Evolutionary conservation across 2,797 vertebrate species (phyloP).

Genomic region (Merluccius polli): DNA sequence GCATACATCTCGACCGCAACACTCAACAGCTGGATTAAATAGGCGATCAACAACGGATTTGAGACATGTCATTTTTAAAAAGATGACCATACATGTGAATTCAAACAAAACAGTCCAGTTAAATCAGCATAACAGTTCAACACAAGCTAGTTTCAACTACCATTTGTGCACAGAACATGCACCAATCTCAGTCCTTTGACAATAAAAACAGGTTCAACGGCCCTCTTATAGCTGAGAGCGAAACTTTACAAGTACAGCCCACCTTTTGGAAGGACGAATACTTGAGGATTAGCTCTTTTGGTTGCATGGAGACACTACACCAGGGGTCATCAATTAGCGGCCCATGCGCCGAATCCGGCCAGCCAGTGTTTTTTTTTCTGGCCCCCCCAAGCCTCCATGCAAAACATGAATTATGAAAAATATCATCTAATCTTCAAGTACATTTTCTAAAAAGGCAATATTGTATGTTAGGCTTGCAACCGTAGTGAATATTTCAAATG

Average conservation of each 20-base stretch:
- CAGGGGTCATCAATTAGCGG: too few relatives aligned
- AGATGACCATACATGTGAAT: not conserved
- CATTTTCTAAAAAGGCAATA: too few relatives aligned
- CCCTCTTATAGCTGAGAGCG: slow-evolving; percentile 21
- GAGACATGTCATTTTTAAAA: slow-evolving; percentile 41
- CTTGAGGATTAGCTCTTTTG: not conserved
- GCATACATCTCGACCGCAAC: slow-evolving; percentile 1
- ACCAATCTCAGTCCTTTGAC: slow-evolving; percentile 5
- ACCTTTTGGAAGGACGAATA: slow-evolving; percentile 7
- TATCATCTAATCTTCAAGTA: too few relatives aligned
- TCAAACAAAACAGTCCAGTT: not conserved
- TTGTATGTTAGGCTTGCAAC: too few relatives aligned
- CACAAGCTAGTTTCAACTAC: not conserved
- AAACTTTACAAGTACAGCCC: not conserved
- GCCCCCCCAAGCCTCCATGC: too few relatives aligned
- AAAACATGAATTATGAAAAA: too few relatives aligned
- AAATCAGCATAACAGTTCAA: not conserved
- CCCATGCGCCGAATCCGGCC: too few relatives aligned
- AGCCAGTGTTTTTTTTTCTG: too few relatives aligned
- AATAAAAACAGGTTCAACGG: slow-evolving; percentile 42
- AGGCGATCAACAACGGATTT: slow-evolving; percentile 27
- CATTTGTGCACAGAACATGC: not conserved
- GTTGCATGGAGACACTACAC: not conserved
- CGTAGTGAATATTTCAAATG: too few relatives aligned
- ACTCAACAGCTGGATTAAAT: not conserved